Conservation (phyloP, 2,797 vertebrate species). For the Phoxinus dragarum region DNA sequence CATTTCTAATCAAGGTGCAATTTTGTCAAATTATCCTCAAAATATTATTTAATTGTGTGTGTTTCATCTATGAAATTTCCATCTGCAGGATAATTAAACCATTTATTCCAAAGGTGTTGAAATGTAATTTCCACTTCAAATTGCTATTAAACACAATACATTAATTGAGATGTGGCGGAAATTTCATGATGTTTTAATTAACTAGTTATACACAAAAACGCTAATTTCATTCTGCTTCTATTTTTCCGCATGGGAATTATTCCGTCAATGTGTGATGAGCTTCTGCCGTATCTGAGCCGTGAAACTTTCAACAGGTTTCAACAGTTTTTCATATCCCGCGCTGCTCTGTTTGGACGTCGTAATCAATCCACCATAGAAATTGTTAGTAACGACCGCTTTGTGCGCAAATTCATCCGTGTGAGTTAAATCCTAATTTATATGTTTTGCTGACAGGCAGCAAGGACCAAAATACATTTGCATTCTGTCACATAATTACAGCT, state of each 20-base stretch:
- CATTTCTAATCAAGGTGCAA: neutral
- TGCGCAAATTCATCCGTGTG: neutral
- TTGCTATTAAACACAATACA: neutral
- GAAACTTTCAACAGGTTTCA: neutral
- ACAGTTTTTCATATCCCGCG: neutral
- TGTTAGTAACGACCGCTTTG: neutral
- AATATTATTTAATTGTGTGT: neutral
- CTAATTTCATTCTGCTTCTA: neutral
- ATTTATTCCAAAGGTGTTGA: neutral
- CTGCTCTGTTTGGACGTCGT: neutral
- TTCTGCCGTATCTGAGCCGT: neutral
- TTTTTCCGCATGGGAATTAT: neutral
- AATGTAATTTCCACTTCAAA: neutral
- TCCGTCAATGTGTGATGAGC: neutral
- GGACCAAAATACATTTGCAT: slow-evolving; percentile 31
- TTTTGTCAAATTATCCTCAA: neutral
- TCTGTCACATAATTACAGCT: slow-evolving; percentile 43
- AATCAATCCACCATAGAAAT: slow-evolving; percentile 24
- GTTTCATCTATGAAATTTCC: neutral
- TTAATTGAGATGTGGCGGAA: neutral
- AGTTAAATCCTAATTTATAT: slow-evolving; percentile 2
- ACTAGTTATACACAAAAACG: neutral
- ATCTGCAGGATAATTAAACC: neutral
- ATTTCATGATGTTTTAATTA: neutral
- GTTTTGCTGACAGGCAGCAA: slow-evolving; percentile 4